Base-by-base conservation (phyloP, 2,797 vertebrate species). In the Platyrinchus mystaceus region DNA sequence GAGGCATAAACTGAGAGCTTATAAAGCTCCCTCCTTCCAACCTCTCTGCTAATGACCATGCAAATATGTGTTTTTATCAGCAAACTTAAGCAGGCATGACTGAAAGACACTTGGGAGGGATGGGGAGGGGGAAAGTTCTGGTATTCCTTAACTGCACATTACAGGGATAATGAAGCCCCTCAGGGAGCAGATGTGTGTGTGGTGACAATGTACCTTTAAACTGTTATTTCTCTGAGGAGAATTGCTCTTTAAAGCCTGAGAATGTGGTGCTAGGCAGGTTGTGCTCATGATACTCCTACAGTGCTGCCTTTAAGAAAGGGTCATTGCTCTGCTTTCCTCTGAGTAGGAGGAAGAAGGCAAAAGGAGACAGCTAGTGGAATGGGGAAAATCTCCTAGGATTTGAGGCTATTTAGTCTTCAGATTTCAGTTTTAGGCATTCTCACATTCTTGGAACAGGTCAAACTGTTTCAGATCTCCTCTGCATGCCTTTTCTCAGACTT, bases 121-220 rank as follows among this genome's bases (percentile, higher is more conserved):
- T 58, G 62, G 23, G 39, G 68, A 92, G 24, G 22, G 39, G 44
- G 41, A 62, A 81, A 60, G 63, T 70, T 69, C 58, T 80, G 36
- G 41, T 85, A 6, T 82, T 91, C 20, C 70, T 69, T 88, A n/a
- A 43, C 78, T 71, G 59, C 39, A 75, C 68, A 34, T 88, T 90
- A 79, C 63, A 92, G 67, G 87, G 37, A 82, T 95, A 96, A 95
- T 84, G 73, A 89, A 91, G 69, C 47, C 83, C 87, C 74, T 91
- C 41, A 22, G 91, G 92, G 83, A 96, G 66, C 58, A 91, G 59
- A 82, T 67, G 32, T 76, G 55, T 75, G 36, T 81, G 74, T 93
- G 63, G 84, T 86, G 80, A 89, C 91, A 93, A 79, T 90, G 69
- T 93, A 89, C 91, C 85, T 97, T 95, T 92, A 73, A 96, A 89